Conservation (phyloP, 2,797 vertebrate species). For the Thaleichthys pacificus region DNA sequence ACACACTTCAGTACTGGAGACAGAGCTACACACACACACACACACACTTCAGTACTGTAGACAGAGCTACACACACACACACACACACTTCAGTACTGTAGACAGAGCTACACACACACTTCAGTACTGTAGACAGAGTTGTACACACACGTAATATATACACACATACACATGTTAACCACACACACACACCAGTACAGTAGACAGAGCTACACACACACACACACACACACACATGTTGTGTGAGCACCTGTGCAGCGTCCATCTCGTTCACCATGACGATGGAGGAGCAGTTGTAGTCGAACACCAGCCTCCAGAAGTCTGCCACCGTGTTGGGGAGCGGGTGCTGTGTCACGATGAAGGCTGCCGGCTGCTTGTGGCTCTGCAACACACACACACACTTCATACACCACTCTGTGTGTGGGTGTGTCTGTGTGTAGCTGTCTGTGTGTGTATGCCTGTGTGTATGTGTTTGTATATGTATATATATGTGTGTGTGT, state of each 20-base stretch:
- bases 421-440: too few species aligned
- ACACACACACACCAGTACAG: slow-evolving; percentile 81
- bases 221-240: neutral
- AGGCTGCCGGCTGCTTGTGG: slow-evolving; percentile 97
- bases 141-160: neutral
- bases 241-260: slow-evolving; percentile 81
- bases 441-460: neutral
- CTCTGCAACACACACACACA: slow-evolving; percentile 76
- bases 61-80: neutral
- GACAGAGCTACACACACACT: neutral
- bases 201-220: slow-evolving; percentile 60
- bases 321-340: slow-evolving; percentile 95
- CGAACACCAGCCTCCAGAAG: slow-evolving; percentile 98
- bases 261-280: slow-evolving; percentile 99
- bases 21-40: slow-evolving; percentile 56
- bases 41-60: slow-evolving; percentile 87
- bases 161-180: neutral
- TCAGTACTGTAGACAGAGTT: slow-evolving; percentile 93
- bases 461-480: neutral
- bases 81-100: neutral
- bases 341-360: slow-evolving; percentile 96
- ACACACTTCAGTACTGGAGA: slow-evolving; percentile 87
- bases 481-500: neutral
- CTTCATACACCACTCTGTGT: slow-evolving; percentile 33
- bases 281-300: slow-evolving; percentile 97